Conservation (phyloP, 2,888 invertebrate species). For the Protonemura montana region DNA sequence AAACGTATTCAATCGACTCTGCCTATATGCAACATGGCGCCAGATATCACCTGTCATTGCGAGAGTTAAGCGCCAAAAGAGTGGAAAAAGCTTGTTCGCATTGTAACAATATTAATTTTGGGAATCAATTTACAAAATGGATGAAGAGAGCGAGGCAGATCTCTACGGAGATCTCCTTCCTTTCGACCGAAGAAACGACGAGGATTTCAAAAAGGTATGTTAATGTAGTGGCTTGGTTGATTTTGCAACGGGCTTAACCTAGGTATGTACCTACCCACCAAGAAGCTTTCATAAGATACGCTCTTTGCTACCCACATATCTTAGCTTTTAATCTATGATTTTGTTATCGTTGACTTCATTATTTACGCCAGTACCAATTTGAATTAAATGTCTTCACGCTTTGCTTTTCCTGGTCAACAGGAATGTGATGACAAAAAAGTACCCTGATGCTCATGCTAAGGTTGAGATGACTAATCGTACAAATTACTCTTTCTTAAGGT, state of each 20-base stretch:
- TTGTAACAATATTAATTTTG: neutral
- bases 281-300: no score
- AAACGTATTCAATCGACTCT: neutral
- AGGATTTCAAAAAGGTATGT: neutral
- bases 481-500: neutral
- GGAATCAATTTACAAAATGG: neutral
- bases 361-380: no score
- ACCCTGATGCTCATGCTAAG: no score
- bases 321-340: no score
- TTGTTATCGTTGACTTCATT: no score
- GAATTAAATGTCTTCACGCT: no score
- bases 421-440: no score
- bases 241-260: neutral
- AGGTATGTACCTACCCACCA: neutral
- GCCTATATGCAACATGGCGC: neutral
- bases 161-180: conserved; percentile 4
- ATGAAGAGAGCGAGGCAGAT: neutral
- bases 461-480: no score
- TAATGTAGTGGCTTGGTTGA: neutral
- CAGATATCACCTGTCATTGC: neutral
- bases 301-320: no score
- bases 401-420: no score
- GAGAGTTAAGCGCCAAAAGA: neutral
- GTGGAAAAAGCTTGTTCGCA: neutral
- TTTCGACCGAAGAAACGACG: neutral